Percentiles rank a stretch among this genome's conserved stretches.
phyloP scores from a whole-genome alignment of 2,888 invertebrate species.

The Beris chalybata region DNA sequence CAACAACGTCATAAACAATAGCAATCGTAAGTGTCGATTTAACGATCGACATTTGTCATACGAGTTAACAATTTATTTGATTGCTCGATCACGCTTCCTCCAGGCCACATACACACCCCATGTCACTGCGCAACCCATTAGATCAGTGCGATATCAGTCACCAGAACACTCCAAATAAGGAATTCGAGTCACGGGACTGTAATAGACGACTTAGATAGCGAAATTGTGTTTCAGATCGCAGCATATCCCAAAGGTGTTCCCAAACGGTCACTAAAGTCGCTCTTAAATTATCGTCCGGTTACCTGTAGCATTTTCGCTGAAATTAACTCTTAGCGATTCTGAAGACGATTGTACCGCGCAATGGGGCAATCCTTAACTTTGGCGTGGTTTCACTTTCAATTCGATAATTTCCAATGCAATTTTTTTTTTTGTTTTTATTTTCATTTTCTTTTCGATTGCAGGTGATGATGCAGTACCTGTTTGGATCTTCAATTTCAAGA shows the following conservation, averaged over 20 bases:
- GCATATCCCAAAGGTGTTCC: not conserved
- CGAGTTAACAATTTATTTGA: constrained; percentile 11
- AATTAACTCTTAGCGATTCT: no score
- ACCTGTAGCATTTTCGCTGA: no score
- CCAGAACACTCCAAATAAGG: constrained; percentile 10
- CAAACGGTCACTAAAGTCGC: constrained; percentile 4
- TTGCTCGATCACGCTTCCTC: constrained; percentile 11
- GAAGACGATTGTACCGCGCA: no score
- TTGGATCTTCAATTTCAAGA: constrained; percentile 8
- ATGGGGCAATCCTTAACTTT: no score
- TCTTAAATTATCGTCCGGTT: no score
- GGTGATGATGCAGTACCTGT: constrained; percentile 8
- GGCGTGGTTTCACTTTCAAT: no score
- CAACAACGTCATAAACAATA: no score
- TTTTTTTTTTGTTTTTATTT: no score
- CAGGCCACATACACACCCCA: no score
- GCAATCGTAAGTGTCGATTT: not conserved
- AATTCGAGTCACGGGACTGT: not conserved
- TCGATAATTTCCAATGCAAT: no score
- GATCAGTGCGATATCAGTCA: constrained; percentile 2
- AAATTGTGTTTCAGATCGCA: not conserved
- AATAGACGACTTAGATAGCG: not conserved
- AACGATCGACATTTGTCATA: constrained; percentile 13
- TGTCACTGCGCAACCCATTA: not conserved
- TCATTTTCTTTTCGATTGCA: no score